Conservation (phyloP, 2,888 invertebrate genomes). For the Entomobrya proxima region DNA sequence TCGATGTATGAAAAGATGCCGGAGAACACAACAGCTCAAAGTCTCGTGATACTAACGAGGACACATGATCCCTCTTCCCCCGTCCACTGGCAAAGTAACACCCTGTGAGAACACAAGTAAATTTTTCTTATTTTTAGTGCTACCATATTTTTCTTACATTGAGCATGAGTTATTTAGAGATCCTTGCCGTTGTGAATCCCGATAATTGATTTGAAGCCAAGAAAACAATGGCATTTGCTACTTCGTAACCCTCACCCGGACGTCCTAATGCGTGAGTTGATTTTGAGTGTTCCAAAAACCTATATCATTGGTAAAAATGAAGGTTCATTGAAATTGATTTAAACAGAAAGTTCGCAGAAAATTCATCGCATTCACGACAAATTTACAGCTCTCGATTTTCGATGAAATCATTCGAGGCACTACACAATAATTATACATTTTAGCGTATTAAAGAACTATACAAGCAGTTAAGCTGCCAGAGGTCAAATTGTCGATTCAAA, state of each 20-base stretch:
- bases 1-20: too few relatives aligned
- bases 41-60: conserved; percentile 25
- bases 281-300: conserved; percentile 85
- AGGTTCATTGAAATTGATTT: too few relatives aligned
- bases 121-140: neutral
- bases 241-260: conserved; percentile 89
- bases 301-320: neutral
- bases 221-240: conserved; percentile 93
- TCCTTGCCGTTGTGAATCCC: conserved; percentile 67
- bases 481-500: neutral
- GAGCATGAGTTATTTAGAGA: neutral
- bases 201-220: conserved; percentile 89
- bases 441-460: neutral
- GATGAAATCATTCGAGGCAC: neutral
- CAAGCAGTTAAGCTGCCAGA: neutral
- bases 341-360: too few relatives aligned
- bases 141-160: neutral
- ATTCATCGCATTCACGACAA: too few relatives aligned
- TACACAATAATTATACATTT: neutral
- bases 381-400: too few relatives aligned
- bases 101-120: conserved; percentile 4
- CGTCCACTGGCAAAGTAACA: conserved; percentile 90
- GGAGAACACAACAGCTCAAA: too few relatives aligned
- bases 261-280: conserved; percentile 94
- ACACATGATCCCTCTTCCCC: conserved; percentile 86